These are phyloP conservation scores for Sebastes schlegelii DNA, from an alignment of 2,113 vertebrate species.

Conservation along the genomic window DNA sequence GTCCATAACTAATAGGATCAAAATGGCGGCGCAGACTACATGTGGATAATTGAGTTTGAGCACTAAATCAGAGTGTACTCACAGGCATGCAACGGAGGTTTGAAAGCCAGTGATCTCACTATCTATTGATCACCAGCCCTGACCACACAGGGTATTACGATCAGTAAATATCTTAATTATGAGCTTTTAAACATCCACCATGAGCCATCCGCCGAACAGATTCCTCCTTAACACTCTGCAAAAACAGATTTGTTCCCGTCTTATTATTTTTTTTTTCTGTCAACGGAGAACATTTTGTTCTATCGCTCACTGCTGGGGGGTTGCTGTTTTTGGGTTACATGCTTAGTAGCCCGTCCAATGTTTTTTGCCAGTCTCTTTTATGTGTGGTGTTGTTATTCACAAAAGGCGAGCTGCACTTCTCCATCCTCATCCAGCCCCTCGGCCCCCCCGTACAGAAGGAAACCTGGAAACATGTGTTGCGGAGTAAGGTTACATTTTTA, in stretches of 20 bases:
- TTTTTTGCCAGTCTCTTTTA: slow-evolving; percentile 65
- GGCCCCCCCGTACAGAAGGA: slow-evolving; percentile 49
- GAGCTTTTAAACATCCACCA: slow-evolving; percentile 17
- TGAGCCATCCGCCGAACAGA: not conserved
- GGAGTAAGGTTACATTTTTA: slow-evolving; percentile 64
- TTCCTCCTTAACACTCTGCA: slow-evolving; percentile 24
- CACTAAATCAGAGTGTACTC: slow-evolving; percentile 41
- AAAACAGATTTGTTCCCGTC: slow-evolving; percentile 30
- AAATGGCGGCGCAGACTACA: slow-evolving; percentile 51
- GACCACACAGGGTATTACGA: slow-evolving; percentile 17
- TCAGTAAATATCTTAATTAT: slow-evolving; percentile 24
- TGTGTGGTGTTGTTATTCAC: slow-evolving; percentile 66
- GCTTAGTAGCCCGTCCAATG: slow-evolving; percentile 48
- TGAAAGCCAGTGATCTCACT: slow-evolving; percentile 21
- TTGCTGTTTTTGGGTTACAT: slow-evolving; percentile 66
- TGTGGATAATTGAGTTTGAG: slow-evolving; percentile 65
- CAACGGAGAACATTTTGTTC: slow-evolving; percentile 55
- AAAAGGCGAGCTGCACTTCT: slow-evolving; percentile 52
- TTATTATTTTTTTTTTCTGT: slow-evolving; percentile 44
- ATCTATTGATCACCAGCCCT: slow-evolving; percentile 34
- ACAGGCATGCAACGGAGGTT: slow-evolving; percentile 2
- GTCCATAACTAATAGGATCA: slow-evolving; percentile 65
- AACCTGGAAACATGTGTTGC: slow-evolving; percentile 63
- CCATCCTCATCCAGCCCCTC: slow-evolving; percentile 31
- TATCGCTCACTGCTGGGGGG: slow-evolving; percentile 38